Percentiles rank a stretch among this genome's conserved stretches.
Evolutionary conservation across 1,140 invertebrate genomes (phyloP).

Genomic region (Papilio polyxenes): DNA sequence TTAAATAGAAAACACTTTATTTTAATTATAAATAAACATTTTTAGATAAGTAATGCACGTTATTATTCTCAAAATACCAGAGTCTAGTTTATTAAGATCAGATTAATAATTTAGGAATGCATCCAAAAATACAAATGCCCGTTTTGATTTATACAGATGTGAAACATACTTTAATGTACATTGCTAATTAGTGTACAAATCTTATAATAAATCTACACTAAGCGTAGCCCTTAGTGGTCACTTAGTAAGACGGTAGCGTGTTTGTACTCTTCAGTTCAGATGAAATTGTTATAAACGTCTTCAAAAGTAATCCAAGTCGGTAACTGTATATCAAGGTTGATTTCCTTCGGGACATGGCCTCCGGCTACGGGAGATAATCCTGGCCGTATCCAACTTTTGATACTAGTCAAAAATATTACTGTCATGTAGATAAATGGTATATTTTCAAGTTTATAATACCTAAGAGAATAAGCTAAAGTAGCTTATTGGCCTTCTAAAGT

Average conservation of each 20-base stretch:
- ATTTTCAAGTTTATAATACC: neutral
- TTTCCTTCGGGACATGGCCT: neutral
- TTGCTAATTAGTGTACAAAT: too few species aligned
- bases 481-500: neutral
- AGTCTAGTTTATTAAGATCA: too few species aligned
- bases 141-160: too few species aligned
- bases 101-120: too few species aligned
- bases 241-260: neutral
- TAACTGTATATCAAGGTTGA: neutral
- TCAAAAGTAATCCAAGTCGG: constrained; percentile 10
- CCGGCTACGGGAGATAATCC: constrained; percentile 11
- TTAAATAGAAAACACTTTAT: too few species aligned
- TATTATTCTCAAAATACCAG: too few species aligned
- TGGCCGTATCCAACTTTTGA: neutral
- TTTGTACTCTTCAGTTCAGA: neutral
- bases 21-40: too few species aligned
- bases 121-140: too few species aligned
- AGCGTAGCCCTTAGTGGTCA: neutral
- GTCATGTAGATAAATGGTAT: constrained; percentile 2
- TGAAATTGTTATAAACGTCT: constrained; percentile 24
- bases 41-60: too few species aligned
- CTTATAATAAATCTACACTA: too few species aligned
- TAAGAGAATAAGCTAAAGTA: neutral
- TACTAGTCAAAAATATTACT: constrained; percentile 25
- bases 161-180: too few species aligned